A percentile compares a stretch with the other conserved stretches of the same genome.
phyloP scores from a whole-genome alignment of 2,797 vertebrate genomes.

The Oophaga sylvatica region DNA sequence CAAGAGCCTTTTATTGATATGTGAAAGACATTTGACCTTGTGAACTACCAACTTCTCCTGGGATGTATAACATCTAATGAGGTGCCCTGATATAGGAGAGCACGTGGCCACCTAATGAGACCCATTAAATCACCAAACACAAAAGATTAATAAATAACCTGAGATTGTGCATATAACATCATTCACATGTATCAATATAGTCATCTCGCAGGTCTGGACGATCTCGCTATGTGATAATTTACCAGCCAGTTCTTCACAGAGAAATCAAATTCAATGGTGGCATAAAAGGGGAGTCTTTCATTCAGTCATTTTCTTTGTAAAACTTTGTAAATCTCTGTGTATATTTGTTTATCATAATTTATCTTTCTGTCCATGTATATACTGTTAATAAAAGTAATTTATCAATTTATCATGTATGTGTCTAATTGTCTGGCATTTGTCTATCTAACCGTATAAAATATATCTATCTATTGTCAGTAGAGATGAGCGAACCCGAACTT shows the following conservation, averaged over 20 bases:
- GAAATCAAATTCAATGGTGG: not conserved
- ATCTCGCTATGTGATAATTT: not conserved
- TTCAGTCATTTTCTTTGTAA: not conserved
- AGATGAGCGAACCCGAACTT: too few species aligned
- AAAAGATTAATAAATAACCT: conserved; percentile 26
- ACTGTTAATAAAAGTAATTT: too few species aligned
- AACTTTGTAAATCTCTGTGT: not conserved
- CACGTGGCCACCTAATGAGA: conserved; percentile 31
- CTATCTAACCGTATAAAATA: too few species aligned
- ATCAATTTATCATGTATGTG: too few species aligned
- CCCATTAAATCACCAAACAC: conserved; percentile 12
- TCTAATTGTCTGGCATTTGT: too few species aligned
- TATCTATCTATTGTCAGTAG: too few species aligned
- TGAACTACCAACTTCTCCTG: conserved; percentile 55
- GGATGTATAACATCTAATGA: conserved; percentile 57
- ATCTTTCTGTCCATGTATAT: not conserved
- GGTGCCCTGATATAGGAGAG: conserved; percentile 52
- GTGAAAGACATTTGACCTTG: conserved; percentile 61
- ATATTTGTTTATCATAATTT: not conserved
- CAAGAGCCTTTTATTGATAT: conserved; percentile 59
- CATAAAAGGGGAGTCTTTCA: not conserved
- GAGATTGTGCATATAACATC: conserved; percentile 26
- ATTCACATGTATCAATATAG: conserved; percentile 27
- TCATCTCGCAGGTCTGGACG: not conserved
- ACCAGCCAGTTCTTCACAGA: not conserved